Base-by-base conservation (phyloP, 2,888 invertebrate genomes). In the Sussaba pulchella region DNA sequence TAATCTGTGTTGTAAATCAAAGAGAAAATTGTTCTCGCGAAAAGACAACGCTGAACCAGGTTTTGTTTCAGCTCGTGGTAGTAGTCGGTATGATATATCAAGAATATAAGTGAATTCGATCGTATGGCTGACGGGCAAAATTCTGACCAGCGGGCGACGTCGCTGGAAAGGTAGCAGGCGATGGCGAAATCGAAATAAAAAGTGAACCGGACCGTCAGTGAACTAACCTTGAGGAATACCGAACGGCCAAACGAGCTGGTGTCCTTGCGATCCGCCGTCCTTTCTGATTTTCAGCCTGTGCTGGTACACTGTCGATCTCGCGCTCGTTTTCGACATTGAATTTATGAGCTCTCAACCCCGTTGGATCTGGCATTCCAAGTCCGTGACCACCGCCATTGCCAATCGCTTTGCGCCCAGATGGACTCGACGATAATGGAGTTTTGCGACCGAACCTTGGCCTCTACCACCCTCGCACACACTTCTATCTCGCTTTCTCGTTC, bases 391-490 rank as follows among this genome's bases (percentile, higher is more conserved):
- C 50, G 50, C 57, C 67, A 66, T 9, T 69, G 31, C 39, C 45
- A n/a, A 43, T 63, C 45, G 45, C 61, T 57, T n/a, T 21, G 63
- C 50, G 47, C 19, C 72, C 77, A 80, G 81, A 84, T 82, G 77
- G 82, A 85, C 77, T 70, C 78, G 24, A 36, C 83, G 82, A 85
- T 87, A 87, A 88, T 87, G 83, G 83, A 87, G 85, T 85, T 86
- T 85, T 84, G 72, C 76, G 76, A 64, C 26, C 71, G 47, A 80
- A 12, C 39, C 59, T 63, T 54, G 36, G 31, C 47, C 66, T 52
- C 57, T 43, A 59, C 47, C 57, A 66, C 59, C 54, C 47, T 43
- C 63, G 47, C 47, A 21, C 43, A 31, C 26, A 36, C 17, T 12
- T 26, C 14, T 64, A 47, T 61, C 66, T 39, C 9, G 54, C 54